These are phyloP conservation scores for Orientallactaga sibirica DNA, from an alignment of 2,797 vertebrate genomes.

Conservation along the genomic window DNA sequence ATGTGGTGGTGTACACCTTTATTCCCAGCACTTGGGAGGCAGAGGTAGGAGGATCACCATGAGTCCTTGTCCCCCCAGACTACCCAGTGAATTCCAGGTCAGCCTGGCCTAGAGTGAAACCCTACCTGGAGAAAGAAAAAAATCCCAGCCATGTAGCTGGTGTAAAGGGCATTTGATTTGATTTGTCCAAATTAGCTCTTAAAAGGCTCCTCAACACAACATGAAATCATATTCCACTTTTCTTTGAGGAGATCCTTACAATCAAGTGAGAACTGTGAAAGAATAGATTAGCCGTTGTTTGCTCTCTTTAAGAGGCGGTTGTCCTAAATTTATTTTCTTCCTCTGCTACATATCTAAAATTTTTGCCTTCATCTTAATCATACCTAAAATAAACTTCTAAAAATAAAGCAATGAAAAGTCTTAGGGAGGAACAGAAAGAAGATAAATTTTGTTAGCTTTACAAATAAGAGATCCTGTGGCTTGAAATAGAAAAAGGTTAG, in stretches of 20 bases:
- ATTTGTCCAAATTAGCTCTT: constrained; percentile 7
- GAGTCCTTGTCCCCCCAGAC: no score
- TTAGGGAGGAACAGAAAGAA: constrained; percentile 53
- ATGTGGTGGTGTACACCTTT: no score
- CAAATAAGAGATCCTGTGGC: constrained; percentile 14
- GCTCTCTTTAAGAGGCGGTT: constrained; percentile 16
- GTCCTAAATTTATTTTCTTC: constrained; percentile 68
- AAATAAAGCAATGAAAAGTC: constrained; percentile 68
- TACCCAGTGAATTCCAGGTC: no score
- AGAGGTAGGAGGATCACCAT: no score
- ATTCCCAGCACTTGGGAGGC: no score
- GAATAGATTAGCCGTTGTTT: constrained; percentile 51
- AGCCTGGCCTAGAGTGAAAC: no score
- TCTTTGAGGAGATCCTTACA: neutral
- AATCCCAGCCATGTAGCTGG: neutral
- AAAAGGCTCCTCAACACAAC: neutral
- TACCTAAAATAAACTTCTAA: constrained; percentile 67
- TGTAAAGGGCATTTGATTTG: constrained; percentile 25
- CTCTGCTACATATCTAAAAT: constrained; percentile 60
- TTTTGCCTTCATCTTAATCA: constrained; percentile 61
- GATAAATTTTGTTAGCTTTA: constrained; percentile 41
- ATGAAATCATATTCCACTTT: constrained; percentile 27
- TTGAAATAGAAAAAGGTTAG: neutral
- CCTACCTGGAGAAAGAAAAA: constrained; percentile 28
- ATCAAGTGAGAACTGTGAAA: neutral